Evolutionary conservation across 2,797 vertebrate species (phyloP).

Genomic region (Urocyon cinereoargenteus): DNA sequence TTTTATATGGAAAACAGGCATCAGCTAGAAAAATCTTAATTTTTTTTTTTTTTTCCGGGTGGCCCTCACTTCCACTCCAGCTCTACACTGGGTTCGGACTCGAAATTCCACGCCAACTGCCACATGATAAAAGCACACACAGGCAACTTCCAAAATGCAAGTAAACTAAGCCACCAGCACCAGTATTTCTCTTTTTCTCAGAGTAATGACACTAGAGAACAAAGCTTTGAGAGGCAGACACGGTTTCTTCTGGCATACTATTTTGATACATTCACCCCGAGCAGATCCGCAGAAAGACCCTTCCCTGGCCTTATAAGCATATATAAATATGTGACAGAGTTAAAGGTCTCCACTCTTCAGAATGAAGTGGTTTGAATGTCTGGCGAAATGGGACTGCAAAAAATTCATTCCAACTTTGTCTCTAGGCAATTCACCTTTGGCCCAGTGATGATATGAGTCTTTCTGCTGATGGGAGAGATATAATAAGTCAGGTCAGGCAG

Average conservation of each 20-base stretch:
- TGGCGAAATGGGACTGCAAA: slow-evolving; percentile 95
- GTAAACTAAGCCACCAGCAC: slow-evolving; percentile 7
- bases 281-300: slow-evolving; percentile 76
- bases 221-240: slow-evolving; percentile 72
- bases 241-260: slow-evolving; percentile 55
- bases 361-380: slow-evolving; percentile 96
- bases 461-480: slow-evolving; percentile 88
- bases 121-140: not conserved
- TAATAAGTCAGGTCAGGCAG: slow-evolving; percentile 87
- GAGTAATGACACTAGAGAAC: slow-evolving; percentile 10
- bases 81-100: not conserved
- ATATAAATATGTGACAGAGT: slow-evolving; percentile 94
- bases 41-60: not conserved
- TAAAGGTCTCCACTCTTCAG: slow-evolving; percentile 94
- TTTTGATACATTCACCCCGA: slow-evolving; percentile 62
- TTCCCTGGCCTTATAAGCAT: slow-evolving; percentile 89
- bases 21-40: slow-evolving; percentile 56
- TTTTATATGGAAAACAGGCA: slow-evolving; percentile 84
- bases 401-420: slow-evolving; percentile 97
- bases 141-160: not conserved
- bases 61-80: not conserved
- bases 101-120: not conserved
- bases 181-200: not conserved
- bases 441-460: slow-evolving; percentile 96
- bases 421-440: slow-evolving; percentile 98